A percentile compares a stretch with the other conserved stretches of the same genome.
These are phyloP conservation scores for Nineta flava DNA, from an alignment of 2,888 invertebrate species.

Conservation along the genomic window DNA sequence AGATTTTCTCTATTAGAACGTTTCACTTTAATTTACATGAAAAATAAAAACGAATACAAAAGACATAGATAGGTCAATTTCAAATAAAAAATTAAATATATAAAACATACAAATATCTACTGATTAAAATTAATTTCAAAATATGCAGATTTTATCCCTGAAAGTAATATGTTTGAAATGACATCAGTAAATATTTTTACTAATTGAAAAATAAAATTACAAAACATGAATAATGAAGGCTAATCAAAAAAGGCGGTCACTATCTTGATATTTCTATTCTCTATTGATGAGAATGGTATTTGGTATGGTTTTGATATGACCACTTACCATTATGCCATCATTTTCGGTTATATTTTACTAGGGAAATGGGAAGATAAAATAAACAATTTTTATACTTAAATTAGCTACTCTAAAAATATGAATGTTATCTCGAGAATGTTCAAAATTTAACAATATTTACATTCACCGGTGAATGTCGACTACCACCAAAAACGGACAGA, in stretches of 20 bases:
- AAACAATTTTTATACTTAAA: constrained; percentile 1
- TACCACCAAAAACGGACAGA: too few relatives aligned
- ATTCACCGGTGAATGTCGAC: too few relatives aligned
- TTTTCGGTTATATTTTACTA: constrained; percentile 21
- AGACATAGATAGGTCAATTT: not conserved
- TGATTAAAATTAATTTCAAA: too few relatives aligned
- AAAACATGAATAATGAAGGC: not conserved
- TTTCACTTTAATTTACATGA: too few relatives aligned
- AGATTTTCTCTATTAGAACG: too few relatives aligned
- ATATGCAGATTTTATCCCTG: too few relatives aligned
- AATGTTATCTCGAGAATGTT: too few relatives aligned
- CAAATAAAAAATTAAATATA: not conserved
- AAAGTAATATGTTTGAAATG: too few relatives aligned
- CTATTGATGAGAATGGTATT: not conserved
- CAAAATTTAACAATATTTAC: too few relatives aligned
- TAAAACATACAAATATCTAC: not conserved
- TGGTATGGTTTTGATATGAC: constrained; percentile 18
- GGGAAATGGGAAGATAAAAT: constrained; percentile 7
- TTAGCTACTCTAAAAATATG: not conserved
- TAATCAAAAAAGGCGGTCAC: not conserved
- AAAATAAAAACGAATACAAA: too few relatives aligned
- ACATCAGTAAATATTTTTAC: too few relatives aligned
- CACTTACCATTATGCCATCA: constrained; percentile 26
- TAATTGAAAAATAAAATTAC: not conserved
- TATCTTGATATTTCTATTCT: not conserved